Base-by-base conservation (phyloP, 2,113 vertebrate genomes). In the Dunckerocampus dactyliophorus region DNA sequence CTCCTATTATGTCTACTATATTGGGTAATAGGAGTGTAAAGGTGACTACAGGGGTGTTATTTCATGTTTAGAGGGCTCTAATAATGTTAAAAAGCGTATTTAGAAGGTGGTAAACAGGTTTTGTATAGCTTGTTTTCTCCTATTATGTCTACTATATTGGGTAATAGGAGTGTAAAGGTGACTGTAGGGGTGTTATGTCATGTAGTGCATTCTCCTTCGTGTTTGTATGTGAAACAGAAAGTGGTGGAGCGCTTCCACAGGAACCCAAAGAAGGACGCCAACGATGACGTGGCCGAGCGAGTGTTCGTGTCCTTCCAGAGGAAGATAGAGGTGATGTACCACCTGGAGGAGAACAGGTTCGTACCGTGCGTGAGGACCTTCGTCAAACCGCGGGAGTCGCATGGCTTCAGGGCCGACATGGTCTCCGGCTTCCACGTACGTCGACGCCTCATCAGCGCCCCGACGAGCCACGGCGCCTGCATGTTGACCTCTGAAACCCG, bases 191-290 rank as follows among this genome's bases (percentile, higher is more conserved):
- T 28, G 24, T 28, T 28, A 28, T 28, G 2, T 28, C 5, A 28
- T 28, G 24, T 28, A 28, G 24, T 34, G 31, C 3, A 47, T 8
- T 19, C 20, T 16, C 49, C 13, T 28, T 10, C 10, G 1, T 45
- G 47, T 65, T 16, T 50, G 21, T 63, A n/a, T n/a, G 13, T 20
- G 13, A 19, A 7, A 63, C 73, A 95, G 94, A 90, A 90, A 85
- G 93, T 98, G 77, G 92, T 89, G 9, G 95, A 97, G 82, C 73
- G 62, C 42, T 99, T 98, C 84, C 78, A 78, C 46, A 90, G 95
- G 71, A 91, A 98, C 75, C 60, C 4, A 0, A 75, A 65, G 7
- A 94, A 92, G 76, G 75, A 82, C 0, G 92, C 93, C 1, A 84
- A 88, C 0, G 81, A 94, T 53, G 95, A 99, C 1, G 78, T 97